Conservation (phyloP, 2,888 invertebrate species). For the Drosophila greeni region DNA sequence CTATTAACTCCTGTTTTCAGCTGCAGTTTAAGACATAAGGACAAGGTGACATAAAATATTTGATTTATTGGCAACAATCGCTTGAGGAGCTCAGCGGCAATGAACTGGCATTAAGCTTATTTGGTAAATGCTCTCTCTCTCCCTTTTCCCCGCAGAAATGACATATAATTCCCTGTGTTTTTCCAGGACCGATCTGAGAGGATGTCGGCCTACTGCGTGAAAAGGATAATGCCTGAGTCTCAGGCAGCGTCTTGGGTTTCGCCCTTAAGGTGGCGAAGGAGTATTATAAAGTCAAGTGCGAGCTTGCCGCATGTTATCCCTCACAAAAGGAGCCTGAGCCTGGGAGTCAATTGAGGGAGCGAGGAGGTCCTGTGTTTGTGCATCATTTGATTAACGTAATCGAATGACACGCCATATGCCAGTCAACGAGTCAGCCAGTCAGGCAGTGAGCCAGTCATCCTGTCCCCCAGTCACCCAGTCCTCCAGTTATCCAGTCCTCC, state of each 20-base stretch:
- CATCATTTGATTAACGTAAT: constrained; percentile 73
- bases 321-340: constrained; percentile 33
- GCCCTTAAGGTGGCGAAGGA: constrained; percentile 1
- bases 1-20: too few relatives aligned
- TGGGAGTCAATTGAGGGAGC: background rate
- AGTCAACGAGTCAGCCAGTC: constrained; percentile 44
- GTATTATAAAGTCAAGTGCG: constrained; percentile 25
- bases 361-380: constrained; percentile 52
- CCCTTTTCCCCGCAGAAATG: background rate
- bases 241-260: constrained; percentile 2
- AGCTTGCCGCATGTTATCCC: constrained; percentile 29
- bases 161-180: constrained; percentile 9
- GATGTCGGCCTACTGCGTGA: constrained; percentile 15
- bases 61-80: constrained; percentile 9
- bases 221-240: constrained; percentile 5
- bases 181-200: background rate
- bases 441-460: constrained; percentile 36
- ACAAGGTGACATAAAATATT: constrained; percentile 1
- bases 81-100: constrained; percentile 10
- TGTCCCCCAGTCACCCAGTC: constrained; percentile 50
- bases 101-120: constrained; percentile 10
- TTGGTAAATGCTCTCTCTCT: constrained; percentile 1
- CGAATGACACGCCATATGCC: constrained; percentile 70
- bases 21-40: too few relatives aligned
- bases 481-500: constrained; percentile 3